Evolutionary conservation across 2,797 vertebrate species (phyloP).

Genomic region (Todus mexicanus): DNA sequence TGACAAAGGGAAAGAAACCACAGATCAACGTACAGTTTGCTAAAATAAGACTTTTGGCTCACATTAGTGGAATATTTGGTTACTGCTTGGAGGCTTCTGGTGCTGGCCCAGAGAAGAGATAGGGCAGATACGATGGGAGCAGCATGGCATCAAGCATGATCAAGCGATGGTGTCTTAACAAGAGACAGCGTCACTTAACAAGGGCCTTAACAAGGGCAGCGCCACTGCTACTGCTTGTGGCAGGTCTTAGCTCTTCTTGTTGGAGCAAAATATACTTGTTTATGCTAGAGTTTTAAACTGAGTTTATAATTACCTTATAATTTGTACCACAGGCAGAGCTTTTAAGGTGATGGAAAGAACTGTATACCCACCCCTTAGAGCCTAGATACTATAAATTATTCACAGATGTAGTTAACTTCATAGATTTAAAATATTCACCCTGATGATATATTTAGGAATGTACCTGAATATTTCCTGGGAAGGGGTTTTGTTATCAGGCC

Average conservation of each 20-base stretch:
- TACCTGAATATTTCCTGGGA: neutral
- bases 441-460: neutral
- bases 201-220: no score
- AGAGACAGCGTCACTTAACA: no score
- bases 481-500: neutral
- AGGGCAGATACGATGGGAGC: neutral
- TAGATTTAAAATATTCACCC: neutral
- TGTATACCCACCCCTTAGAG: neutral
- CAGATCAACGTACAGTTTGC: fast-evolving
- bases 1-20: neutral
- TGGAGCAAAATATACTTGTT: neutral
- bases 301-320: neutral
- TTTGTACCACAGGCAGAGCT: neutral
- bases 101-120: neutral
- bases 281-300: neutral
- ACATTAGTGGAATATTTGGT: neutral
- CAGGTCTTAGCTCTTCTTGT: neutral
- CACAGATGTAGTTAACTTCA: neutral
- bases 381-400: neutral
- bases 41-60: neutral
- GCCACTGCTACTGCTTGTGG: neutral
- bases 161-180: neutral
- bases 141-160: no score
- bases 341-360: neutral
- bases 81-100: neutral